These are phyloP conservation scores for Picathartes gymnocephalus DNA, from an alignment of 2,113 vertebrate species.

Conservation along the genomic window DNA sequence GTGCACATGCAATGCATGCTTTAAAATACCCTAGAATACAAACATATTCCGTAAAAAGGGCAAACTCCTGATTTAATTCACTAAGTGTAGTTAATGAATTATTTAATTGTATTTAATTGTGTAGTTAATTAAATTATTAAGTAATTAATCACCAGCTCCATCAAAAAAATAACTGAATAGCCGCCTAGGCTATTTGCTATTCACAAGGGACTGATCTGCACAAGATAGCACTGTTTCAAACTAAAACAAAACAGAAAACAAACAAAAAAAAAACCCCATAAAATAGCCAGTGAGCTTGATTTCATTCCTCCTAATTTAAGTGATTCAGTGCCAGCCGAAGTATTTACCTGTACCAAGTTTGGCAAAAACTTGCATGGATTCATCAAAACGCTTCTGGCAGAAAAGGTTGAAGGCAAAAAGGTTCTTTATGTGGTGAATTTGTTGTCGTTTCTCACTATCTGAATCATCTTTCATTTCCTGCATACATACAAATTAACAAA, in stretches of 20 bases:
- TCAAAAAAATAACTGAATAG: not conserved
- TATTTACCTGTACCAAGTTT: conserved; percentile 94
- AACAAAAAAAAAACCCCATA: not conserved
- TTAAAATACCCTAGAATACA: not conserved
- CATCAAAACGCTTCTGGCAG: conserved; percentile 97
- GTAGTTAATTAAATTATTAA: not conserved
- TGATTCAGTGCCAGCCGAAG: not conserved
- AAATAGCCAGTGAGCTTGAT: not conserved
- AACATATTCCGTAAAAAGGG: not conserved
- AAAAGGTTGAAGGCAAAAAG: conserved; percentile 97
- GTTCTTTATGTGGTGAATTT: conserved; percentile 98
- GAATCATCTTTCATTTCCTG: conserved; percentile 98
- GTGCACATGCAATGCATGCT: not conserved
- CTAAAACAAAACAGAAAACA: not conserved
- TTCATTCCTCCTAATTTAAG: not conserved
- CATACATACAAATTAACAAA: not conserved
- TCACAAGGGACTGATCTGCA: not conserved
- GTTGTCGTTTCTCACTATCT: conserved; percentile 92
- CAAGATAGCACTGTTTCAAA: not conserved
- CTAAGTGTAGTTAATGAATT: not conserved
- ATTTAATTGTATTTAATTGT: not conserved
- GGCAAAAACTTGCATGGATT: conserved; percentile 98
- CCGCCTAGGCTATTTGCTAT: not conserved
- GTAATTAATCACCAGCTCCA: not conserved
- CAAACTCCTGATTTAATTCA: not conserved